Percentiles rank a stretch among this genome's conserved stretches.
Conservation (phyloP, 2,888 invertebrate species). For the Augiades crinisus region DNA sequence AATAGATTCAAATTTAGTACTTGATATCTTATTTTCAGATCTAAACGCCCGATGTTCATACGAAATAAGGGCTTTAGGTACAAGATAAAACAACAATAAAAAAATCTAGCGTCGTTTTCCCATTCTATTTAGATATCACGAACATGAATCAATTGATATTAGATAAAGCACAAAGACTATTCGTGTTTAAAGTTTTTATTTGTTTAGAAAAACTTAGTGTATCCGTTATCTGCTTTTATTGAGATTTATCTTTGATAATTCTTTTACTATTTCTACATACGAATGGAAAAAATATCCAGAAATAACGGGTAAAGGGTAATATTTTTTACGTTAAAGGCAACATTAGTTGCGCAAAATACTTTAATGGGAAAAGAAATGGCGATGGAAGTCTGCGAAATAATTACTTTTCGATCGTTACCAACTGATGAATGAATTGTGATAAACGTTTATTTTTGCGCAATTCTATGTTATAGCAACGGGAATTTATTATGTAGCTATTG, state of each 20-base stretch:
- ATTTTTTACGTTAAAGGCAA: not conserved
- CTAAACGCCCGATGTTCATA: not conserved
- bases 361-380: not conserved
- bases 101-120: not conserved
- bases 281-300: not conserved
- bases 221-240: not conserved
- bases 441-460: too few relatives aligned
- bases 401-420: not conserved
- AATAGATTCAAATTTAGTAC: too few relatives aligned
- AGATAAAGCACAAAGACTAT: not conserved
- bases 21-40: not conserved
- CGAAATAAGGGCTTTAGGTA: not conserved
- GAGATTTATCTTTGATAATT: not conserved
- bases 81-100: not conserved
- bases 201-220: not conserved
- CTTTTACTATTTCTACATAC: not conserved
- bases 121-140: not conserved
- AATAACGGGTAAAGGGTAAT: not conserved
- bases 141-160: not conserved
- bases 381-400: not conserved
- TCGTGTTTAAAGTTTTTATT: not conserved
- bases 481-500: too few relatives aligned
- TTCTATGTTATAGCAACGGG: too few relatives aligned
- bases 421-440: too few relatives aligned
- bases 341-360: not conserved